Evolutionary conservation across 1,140 invertebrate genomes (phyloP).

Genomic region (Magallana gigas): DNA sequence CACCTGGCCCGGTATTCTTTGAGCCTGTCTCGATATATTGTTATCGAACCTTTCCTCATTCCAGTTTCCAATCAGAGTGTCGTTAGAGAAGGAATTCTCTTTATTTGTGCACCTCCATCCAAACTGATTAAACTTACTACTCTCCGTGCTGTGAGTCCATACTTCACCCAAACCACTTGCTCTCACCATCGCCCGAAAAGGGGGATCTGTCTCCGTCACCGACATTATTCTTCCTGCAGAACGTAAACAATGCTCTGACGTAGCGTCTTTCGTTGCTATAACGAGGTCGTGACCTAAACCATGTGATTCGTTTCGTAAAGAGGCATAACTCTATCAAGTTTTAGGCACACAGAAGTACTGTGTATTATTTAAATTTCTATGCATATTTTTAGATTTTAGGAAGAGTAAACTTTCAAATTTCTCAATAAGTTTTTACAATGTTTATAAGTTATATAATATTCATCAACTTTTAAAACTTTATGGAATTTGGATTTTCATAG

Average conservation of each 20-base stretch:
- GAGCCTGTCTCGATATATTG: conserved; percentile 58
- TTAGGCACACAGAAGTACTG: no score
- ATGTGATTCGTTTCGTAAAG: neutral
- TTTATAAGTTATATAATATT: no score
- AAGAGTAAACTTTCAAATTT: no score
- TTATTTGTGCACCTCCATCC: conserved; percentile 74
- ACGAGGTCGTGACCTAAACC: conserved; percentile 45
- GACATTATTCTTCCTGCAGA: neutral
- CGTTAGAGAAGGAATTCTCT: conserved; percentile 66
- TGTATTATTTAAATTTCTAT: no score
- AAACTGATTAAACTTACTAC: conserved; percentile 68
- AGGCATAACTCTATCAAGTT: neutral
- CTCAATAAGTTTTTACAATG: no score
- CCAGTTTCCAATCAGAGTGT: conserved; percentile 73
- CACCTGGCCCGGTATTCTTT: conserved; percentile 73
- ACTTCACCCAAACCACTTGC: conserved; percentile 70
- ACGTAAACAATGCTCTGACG: conserved; percentile 28
- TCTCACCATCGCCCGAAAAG: conserved; percentile 69
- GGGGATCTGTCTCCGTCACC: conserved; percentile 56
- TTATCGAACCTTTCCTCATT: conserved; percentile 72
- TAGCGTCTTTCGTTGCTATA: conserved; percentile 55
- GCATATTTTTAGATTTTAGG: no score
- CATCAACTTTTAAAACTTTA: no score
- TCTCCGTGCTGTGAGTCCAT: conserved; percentile 70
- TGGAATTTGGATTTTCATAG: no score